A percentile compares a stretch with the other conserved stretches of the same genome.
Conservation (phyloP, 2,113 vertebrate species). For the Gallinago undulata region DNA sequence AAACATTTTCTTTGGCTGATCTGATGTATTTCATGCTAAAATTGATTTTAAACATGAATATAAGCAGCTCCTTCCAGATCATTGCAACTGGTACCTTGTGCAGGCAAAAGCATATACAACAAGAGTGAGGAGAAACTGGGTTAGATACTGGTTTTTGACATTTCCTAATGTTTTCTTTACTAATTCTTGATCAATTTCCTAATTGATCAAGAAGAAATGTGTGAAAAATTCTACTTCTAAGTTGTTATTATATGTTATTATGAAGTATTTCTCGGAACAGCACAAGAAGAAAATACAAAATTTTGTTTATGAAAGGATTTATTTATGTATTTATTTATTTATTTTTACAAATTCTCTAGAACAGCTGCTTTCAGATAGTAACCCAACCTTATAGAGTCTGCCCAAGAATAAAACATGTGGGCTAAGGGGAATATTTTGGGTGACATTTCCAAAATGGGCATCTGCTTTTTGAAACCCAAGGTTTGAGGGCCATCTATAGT, state of each 20-base stretch:
- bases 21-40: background rate
- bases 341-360: background rate
- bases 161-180: background rate
- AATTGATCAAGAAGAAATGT: background rate
- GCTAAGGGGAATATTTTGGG: background rate
- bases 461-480: background rate
- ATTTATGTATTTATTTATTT: background rate
- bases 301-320: background rate
- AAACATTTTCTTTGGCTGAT: slow-evolving; percentile 30
- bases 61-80: background rate
- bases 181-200: background rate
- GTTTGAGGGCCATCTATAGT: background rate
- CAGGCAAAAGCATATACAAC: background rate
- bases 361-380: background rate
- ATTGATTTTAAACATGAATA: background rate
- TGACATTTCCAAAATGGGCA: background rate
- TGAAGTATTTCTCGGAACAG: background rate
- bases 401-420: background rate
- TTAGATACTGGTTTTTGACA: background rate
- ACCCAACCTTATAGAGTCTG: background rate
- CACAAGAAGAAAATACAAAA: background rate
- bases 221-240: background rate
- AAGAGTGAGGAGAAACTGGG: background rate
- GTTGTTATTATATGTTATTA: background rate
- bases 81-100: background rate